Evolutionary conservation across 2,113 vertebrate species (phyloP).

Genomic region (Notarius lentiginosus): DNA sequence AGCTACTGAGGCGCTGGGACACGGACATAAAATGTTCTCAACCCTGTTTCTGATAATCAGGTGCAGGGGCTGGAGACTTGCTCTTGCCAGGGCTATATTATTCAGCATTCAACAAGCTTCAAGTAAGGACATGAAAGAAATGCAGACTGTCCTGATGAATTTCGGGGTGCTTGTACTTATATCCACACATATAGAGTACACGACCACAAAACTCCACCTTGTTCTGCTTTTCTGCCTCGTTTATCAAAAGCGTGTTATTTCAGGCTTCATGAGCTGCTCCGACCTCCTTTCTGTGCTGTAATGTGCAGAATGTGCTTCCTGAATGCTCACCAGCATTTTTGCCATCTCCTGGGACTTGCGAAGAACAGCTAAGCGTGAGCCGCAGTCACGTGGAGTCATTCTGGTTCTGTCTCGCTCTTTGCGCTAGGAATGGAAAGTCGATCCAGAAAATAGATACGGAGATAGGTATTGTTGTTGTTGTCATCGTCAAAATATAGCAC

Average conservation of each 20-base stretch:
- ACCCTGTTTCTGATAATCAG: too few relatives aligned
- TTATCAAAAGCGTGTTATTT: constrained; percentile 42
- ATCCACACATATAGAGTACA: background rate
- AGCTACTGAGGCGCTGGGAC: background rate
- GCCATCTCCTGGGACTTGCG: constrained; percentile 16
- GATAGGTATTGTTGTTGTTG: background rate
- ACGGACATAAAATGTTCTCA: too few relatives aligned
- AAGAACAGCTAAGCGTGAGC: constrained; percentile 18
- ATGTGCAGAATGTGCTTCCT: constrained; percentile 12
- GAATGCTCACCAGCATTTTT: constrained; percentile 26
- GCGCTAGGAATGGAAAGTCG: background rate
- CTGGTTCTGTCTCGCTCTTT: background rate
- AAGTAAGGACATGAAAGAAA: background rate
- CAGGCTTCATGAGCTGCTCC: constrained; percentile 24
- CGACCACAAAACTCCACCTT: background rate
- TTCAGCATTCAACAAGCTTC: constrained; percentile 4
- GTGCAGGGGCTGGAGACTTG: background rate
- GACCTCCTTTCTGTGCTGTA: constrained; percentile 20
- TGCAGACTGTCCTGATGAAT: background rate
- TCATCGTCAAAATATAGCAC: too few relatives aligned
- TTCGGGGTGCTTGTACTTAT: background rate
- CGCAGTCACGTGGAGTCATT: constrained; percentile 14
- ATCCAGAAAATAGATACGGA: background rate
- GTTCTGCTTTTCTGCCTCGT: constrained; percentile 35
- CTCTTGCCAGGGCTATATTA: background rate